A percentile compares a stretch with the other conserved stretches of the same genome.
phyloP scores from a whole-genome alignment of 2,797 vertebrate genomes.

The Nasua narica region DNA sequence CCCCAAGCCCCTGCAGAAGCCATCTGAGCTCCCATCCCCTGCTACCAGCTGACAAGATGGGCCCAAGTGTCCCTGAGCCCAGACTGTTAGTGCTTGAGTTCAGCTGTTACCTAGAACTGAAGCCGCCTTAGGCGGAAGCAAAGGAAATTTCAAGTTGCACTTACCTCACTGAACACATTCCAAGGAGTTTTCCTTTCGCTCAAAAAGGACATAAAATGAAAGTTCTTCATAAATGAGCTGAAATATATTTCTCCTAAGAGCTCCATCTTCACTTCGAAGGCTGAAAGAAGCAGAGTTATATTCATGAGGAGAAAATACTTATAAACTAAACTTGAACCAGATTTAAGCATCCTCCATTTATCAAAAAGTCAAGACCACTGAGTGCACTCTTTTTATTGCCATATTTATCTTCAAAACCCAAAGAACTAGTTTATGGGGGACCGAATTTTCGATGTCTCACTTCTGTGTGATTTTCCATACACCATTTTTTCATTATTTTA shows the following conservation, averaged over 20 bases:
- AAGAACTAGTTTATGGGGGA: background rate
- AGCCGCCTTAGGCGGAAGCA: background rate
- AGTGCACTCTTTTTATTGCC: background rate
- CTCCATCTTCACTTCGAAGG: background rate
- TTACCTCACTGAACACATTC: background rate
- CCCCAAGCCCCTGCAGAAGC: background rate
- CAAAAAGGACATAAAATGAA: background rate
- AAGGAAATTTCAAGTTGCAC: conserved; percentile 11
- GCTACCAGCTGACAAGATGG: background rate
- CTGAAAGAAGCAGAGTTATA: background rate
- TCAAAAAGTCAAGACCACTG: background rate
- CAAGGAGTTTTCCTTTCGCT: background rate
- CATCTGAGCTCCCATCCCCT: background rate
- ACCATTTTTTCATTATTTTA: background rate
- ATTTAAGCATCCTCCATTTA: background rate
- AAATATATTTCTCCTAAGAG: conserved; percentile 10
- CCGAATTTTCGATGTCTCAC: background rate
- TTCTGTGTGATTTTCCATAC: background rate
- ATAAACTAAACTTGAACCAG: background rate
- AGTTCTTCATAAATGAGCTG: background rate
- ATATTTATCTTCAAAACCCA: background rate
- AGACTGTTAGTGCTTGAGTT: background rate
- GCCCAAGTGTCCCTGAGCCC: background rate
- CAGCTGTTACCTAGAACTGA: background rate
- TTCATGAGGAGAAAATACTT: background rate